Evolutionary conservation across 1,140 invertebrate genomes (phyloP).

Genomic region (Drosophila kohkoa): DNA sequence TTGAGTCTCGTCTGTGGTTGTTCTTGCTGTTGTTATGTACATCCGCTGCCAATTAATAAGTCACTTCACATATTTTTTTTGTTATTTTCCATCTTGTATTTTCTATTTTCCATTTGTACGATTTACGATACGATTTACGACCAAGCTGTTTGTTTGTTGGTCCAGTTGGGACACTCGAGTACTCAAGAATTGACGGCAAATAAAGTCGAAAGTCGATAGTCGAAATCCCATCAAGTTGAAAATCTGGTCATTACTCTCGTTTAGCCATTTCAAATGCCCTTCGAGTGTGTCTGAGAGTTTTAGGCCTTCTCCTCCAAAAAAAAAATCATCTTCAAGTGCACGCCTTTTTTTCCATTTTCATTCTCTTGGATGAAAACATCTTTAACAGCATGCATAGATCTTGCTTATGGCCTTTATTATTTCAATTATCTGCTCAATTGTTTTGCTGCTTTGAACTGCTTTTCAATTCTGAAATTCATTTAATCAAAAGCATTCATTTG

Average conservation of each 20-base stretch:
- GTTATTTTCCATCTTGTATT: constrained; percentile 16
- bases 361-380: neutral
- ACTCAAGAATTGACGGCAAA: constrained; percentile 2
- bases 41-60: constrained; percentile 51
- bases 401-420: neutral
- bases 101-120: constrained; percentile 6
- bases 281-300: neutral
- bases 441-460: too few relatives aligned
- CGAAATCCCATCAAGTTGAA: neutral
- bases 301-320: neutral
- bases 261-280: neutral
- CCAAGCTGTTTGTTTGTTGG: constrained; percentile 7
- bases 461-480: too few relatives aligned
- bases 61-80: constrained; percentile 45
- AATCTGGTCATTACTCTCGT: constrained; percentile 14
- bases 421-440: neutral
- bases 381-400: neutral
- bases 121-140: constrained; percentile 1
- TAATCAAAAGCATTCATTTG: too few relatives aligned
- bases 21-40: constrained; percentile 5
- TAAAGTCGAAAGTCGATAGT: too few relatives aligned
- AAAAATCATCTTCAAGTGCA: constrained; percentile 8
- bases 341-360: neutral
- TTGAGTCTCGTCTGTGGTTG: neutral
- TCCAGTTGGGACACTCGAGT: constrained; percentile 17